phyloP scores from a whole-genome alignment of 2,888 invertebrate genomes.

The Tachina fera region DNA sequence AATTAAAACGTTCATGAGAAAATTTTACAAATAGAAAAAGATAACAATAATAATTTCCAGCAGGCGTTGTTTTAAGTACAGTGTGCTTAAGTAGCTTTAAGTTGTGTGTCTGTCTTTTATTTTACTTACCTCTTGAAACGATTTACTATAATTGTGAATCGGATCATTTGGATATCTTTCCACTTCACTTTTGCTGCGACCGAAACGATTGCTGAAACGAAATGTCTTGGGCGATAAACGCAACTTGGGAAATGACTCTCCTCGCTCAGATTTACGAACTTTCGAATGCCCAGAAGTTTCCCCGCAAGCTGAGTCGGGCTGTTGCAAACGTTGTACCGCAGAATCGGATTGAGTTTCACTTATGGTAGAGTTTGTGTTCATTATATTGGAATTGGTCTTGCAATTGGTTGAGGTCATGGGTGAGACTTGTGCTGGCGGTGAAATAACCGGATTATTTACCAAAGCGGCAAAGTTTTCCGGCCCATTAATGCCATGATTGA shows the following conservation, averaged over 20 bases:
- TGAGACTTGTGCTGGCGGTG: slow-evolving; percentile 74
- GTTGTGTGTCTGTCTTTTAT: no score
- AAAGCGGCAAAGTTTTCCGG: slow-evolving; percentile 79
- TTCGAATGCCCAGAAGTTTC: slow-evolving; percentile 62
- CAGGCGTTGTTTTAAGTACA: background rate
- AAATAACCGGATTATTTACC: slow-evolving; percentile 75
- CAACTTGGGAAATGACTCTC: slow-evolving; percentile 81
- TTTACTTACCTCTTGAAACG: slow-evolving; percentile 80
- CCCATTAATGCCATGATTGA: slow-evolving; percentile 74
- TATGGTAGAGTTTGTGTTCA: slow-evolving; percentile 32
- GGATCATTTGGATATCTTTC: slow-evolving; percentile 80
- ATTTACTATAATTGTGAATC: slow-evolving; percentile 81
- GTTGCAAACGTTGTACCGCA: background rate
- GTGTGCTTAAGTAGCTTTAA: no score
- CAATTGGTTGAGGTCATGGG: slow-evolving; percentile 64
- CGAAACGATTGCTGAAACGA: slow-evolving; percentile 82
- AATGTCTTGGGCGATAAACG: slow-evolving; percentile 82
- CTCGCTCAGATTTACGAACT: slow-evolving; percentile 79
- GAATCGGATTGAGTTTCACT: slow-evolving; percentile 24
- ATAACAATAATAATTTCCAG: background rate
- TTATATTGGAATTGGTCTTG: slow-evolving; percentile 3
- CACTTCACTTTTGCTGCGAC: slow-evolving; percentile 82
- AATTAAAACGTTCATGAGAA: background rate
- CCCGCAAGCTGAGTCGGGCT: slow-evolving; percentile 18
- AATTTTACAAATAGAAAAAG: background rate